Percentiles rank a stretch among this genome's conserved stretches.
Conservation (phyloP, 2,797 vertebrate species). For the Xiphophorus birchmanni region DNA sequence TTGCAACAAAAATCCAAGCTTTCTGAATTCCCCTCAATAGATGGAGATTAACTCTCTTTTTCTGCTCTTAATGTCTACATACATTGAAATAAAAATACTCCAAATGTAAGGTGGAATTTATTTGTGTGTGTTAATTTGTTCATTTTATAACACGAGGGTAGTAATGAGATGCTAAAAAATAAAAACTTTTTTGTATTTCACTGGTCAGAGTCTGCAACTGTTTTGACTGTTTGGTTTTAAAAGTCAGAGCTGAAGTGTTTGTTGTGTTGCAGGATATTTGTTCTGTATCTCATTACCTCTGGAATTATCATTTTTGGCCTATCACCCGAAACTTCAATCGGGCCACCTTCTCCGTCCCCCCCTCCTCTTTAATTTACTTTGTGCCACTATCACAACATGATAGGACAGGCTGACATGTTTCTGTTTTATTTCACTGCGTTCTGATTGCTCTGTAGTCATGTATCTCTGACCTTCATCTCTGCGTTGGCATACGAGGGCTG, state of each 20-base stretch:
- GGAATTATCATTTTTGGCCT: slow-evolving; percentile 24
- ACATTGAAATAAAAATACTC: neutral
- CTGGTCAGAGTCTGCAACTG: neutral
- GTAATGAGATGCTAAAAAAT: neutral
- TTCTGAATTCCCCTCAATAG: neutral
- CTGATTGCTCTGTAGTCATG: neutral
- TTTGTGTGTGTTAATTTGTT: neutral
- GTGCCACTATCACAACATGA: neutral
- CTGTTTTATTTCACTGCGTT: neutral
- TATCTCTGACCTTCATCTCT: slow-evolving; percentile 23
- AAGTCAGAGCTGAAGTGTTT: slow-evolving; percentile 9
- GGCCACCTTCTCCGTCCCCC: neutral
- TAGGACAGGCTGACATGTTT: neutral
- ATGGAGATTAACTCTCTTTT: neutral
- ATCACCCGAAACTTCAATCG: slow-evolving; percentile 10
- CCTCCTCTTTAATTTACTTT: neutral
- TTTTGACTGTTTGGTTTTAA: slow-evolving; percentile 11
- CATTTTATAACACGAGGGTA: neutral
- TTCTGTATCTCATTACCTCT: neutral
- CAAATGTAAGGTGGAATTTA: neutral
- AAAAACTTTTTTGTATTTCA: neutral
- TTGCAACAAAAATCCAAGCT: neutral
- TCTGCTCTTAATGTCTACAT: neutral
- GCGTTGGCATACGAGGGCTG: slow-evolving; percentile 19
- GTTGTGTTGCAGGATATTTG: slow-evolving; percentile 7